Evolutionary conservation across 2,113 vertebrate species (phyloP).

Genomic region (Serilophus lunatus): DNA sequence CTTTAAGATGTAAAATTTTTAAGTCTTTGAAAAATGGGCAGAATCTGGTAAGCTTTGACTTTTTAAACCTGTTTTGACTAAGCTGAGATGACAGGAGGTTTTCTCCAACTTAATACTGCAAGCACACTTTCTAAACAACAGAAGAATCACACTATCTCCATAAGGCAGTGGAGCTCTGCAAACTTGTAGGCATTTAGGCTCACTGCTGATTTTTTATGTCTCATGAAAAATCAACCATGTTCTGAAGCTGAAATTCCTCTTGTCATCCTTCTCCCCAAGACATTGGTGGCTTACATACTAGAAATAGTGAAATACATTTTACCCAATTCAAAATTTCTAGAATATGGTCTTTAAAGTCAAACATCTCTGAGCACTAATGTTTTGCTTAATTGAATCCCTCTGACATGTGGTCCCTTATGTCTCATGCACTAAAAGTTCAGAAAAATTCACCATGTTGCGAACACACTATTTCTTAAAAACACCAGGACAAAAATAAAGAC

Average conservation of each 20-base stretch:
- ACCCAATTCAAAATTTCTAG: slow-evolving; percentile 1
- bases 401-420: neutral
- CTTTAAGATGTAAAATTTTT: neutral
- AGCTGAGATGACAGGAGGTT: neutral
- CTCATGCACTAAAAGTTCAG: neutral
- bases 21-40: neutral
- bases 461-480: neutral
- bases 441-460: neutral
- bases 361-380: neutral
- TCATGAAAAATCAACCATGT: neutral
- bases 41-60: neutral
- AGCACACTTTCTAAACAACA: neutral
- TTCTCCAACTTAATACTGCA: neutral
- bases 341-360: slow-evolving; percentile 3
- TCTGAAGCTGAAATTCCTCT: neutral
- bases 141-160: neutral
- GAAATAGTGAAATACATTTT: neutral
- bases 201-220: neutral
- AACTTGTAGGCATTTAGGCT: neutral
- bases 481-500: neutral
- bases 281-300: neutral
- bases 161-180: neutral
- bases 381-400: slow-evolving; percentile 42
- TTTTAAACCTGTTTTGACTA: neutral
- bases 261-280: neutral